Conservation (phyloP, 1,140 invertebrate genomes). For the Drosophila elegans region DNA sequence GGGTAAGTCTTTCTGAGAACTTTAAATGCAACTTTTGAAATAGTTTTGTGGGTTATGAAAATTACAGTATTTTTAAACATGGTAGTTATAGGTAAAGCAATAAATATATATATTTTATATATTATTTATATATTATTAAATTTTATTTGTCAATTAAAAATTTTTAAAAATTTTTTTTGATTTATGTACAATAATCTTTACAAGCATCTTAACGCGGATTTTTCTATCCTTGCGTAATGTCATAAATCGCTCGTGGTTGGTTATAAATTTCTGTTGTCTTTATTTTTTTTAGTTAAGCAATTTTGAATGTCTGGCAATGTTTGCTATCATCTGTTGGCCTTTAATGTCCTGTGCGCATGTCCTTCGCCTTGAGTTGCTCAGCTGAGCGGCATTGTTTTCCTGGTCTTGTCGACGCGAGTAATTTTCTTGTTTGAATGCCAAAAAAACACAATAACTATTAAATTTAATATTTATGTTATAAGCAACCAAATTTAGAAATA, state of each 20-base stretch:
- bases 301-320: conserved; percentile 17
- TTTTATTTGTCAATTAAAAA: not conserved
- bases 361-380: conserved; percentile 23
- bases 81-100: not conserved
- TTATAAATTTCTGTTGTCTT: too few relatives aligned
- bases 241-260: too few relatives aligned
- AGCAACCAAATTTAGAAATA: not conserved
- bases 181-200: too few relatives aligned
- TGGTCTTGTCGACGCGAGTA: conserved; percentile 20
- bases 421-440: conserved; percentile 19
- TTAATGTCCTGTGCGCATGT: conserved; percentile 43
- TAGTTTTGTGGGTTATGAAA: not conserved
- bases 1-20: not conserved
- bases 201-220: too few relatives aligned
- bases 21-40: not conserved
- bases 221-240: too few relatives aligned
- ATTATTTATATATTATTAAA: too few relatives aligned
- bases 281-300: too few relatives aligned
- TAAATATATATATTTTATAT: too few relatives aligned
- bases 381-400: conserved; percentile 52
- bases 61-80: too few relatives aligned
- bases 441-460: not conserved
- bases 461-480: not conserved
- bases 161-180: too few relatives aligned
- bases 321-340: conserved; percentile 14